These are phyloP conservation scores for Paguma larvata DNA, from an alignment of 2,797 vertebrate species.

Conservation along the genomic window DNA sequence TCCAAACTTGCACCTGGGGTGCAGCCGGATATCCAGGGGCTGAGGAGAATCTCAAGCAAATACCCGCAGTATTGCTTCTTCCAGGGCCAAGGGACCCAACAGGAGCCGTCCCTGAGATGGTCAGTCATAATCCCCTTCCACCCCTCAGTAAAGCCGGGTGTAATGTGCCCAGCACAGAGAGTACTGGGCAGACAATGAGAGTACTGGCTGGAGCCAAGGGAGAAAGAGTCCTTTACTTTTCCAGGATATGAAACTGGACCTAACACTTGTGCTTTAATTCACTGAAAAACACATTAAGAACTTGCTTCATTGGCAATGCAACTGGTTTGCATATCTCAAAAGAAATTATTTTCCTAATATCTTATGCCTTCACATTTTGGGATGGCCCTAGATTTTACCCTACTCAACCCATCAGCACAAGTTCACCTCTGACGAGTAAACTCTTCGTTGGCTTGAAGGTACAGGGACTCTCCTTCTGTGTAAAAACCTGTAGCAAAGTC, in stretches of 20 bases:
- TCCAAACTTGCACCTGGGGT: background rate
- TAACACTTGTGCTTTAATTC: background rate
- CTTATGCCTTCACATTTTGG: background rate
- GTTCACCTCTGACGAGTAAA: background rate
- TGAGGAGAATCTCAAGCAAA: background rate
- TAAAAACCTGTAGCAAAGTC: conserved; percentile 29
- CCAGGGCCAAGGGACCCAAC: background rate
- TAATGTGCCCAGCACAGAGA: background rate
- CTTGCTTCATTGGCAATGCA: background rate
- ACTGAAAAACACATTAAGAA: background rate
- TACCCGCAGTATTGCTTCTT: background rate
- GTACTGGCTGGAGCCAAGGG: background rate
- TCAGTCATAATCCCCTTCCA: background rate
- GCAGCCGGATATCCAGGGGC: background rate
- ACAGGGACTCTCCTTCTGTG: background rate
- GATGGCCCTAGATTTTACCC: background rate
- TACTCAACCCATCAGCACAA: background rate
- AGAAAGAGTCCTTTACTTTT: background rate
- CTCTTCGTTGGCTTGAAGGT: background rate
- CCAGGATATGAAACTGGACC: background rate
- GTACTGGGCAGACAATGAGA: no score
- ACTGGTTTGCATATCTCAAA: background rate
- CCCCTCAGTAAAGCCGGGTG: background rate
- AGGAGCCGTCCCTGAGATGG: background rate
- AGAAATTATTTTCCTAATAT: background rate